Base-by-base conservation (phyloP, 2,797 vertebrate genomes). In the Nannoperca australis region DNA sequence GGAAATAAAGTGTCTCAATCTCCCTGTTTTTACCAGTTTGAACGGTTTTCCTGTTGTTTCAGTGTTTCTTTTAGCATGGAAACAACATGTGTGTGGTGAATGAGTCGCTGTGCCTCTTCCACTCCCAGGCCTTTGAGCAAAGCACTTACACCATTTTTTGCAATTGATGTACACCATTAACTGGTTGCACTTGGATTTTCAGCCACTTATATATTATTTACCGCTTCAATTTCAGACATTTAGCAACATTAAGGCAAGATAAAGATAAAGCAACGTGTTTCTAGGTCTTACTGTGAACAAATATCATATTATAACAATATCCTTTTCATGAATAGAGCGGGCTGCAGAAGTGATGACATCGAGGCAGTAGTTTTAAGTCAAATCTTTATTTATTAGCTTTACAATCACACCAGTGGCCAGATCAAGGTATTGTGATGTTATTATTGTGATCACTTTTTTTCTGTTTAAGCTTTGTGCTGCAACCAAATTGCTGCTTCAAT, bases 1-100 rank as follows among this genome's bases (percentile, higher is more conserved):
- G 27, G 60, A 2, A 17, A 24, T 66, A 27, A 69, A 70, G 50
- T 24, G 54, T 9, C 24, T 32, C 15, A 50, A 62, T 70, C n/a
- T 60, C 20, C 10, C 17, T 24, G n/a, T 44, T 58, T 34, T n/a
- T 44, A 36, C 66, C 50, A 30, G 20, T 17, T 60, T 44, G 32
- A 73, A 62, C 3, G 7, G 17, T 45, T 34, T 58, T 63, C 2
- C 8, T 3, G n/a, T 20, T 38, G 27, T 54, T 63, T 59, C 20
- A 71, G 11, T 20, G 15, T 45, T 45, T 4, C 14, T 44, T 66
- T 59, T 17, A 72, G 51, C 53, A 24, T 40, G 38, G 50, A 53
- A 54, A 56, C 49, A 45, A 11, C 22, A 44, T 60, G 10, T 24
- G 12, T 36, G 3, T 13, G 4, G 15, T 54, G 49, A 78, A 15